Evolutionary conservation across 2,888 invertebrate genomes (phyloP), one percentile per base, ranked within the genome.

Genomic region (Sesia bembeciformis): DNA sequence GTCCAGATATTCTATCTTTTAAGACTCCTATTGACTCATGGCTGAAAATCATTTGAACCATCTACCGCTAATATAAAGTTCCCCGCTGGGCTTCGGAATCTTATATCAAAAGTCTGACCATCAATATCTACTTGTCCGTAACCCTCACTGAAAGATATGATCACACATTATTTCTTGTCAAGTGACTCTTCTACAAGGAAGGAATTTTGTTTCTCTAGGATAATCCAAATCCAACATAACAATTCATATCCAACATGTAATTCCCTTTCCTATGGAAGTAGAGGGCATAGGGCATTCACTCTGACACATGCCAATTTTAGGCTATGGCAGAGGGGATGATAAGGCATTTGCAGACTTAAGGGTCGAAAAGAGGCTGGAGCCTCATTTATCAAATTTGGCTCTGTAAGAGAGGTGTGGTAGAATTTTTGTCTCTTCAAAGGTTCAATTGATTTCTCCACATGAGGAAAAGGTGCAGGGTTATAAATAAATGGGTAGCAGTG

Each of bases 1-100:
- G 88, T 58, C 95, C 92, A n/a, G 93, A 91, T 58, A 94, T 93
- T 1, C 94, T 94, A 56, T 95, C 94, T 43, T 98, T 91, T 50
- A 95, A 93, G 5, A 98, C 93, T 1, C 93, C 92, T 52, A 97
- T 92, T 0, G 96, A 94, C 51, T 95, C 94, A 1, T 97, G 97
- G 41, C 96, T 97, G 76, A 99, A 99, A 95, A 96, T 66, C 97
- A 96, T 75, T 98, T 97, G 77, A 94, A 98, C 90, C 96, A 95
- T 58, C 93, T 91, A 5, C 95, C 95, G 74, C 99, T 96, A 52
- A 99, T 93, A 68, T 94, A 96, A 42, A 99, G 85, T 72, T 98
- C 98, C 54, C 97, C 91, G 0, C 97, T 97, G 0, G 98, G 98
- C 6, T 96, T 8, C 98, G 98, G 63, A 98, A 94, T 63, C 95